A percentile compares a stretch with the other conserved stretches of the same genome.
Conservation (phyloP, 2,888 invertebrate genomes). For the Agrilus cyanescens region DNA sequence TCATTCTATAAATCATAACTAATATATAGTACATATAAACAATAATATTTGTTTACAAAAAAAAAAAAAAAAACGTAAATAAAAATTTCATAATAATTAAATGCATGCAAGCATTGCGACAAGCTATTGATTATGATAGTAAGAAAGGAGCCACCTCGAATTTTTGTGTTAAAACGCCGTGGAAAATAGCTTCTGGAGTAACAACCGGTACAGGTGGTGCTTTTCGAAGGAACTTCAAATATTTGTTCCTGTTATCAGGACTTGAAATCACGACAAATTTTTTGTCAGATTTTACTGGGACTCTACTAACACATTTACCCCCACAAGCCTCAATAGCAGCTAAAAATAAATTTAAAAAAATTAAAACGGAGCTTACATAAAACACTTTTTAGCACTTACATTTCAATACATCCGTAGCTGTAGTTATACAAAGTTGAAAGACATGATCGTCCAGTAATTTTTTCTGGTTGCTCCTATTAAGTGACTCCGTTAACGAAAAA, state of each 20-base stretch:
- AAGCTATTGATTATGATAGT: no score
- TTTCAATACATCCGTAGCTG: conserved; percentile 28
- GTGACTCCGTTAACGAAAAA: conserved; percentile 33
- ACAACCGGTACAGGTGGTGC: conserved; percentile 24
- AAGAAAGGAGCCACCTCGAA: conserved; percentile 1
- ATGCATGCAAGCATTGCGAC: no score
- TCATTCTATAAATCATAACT: no score
- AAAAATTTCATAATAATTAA: no score
- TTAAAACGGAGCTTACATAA: background rate
- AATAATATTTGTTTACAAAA: no score
- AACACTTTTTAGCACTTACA: conserved; percentile 16
- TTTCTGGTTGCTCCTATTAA: conserved; percentile 20
- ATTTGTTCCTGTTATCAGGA: conserved; percentile 26
- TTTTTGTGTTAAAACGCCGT: conserved; percentile 31
- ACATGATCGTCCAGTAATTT: conserved; percentile 24
- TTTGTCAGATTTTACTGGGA: conserved; percentile 19
- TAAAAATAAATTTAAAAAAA: conserved; percentile 16
- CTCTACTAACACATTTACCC: conserved; percentile 28
- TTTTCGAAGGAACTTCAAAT: conserved; percentile 25
- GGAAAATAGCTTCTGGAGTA: conserved; percentile 31
- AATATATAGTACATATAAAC: no score
- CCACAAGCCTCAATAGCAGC: conserved; percentile 32
- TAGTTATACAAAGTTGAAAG: conserved; percentile 24
- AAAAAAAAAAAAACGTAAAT: no score
- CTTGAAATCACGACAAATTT: conserved; percentile 26